Conservation (phyloP, 2,113 vertebrate species). For the Channa argus region DNA sequence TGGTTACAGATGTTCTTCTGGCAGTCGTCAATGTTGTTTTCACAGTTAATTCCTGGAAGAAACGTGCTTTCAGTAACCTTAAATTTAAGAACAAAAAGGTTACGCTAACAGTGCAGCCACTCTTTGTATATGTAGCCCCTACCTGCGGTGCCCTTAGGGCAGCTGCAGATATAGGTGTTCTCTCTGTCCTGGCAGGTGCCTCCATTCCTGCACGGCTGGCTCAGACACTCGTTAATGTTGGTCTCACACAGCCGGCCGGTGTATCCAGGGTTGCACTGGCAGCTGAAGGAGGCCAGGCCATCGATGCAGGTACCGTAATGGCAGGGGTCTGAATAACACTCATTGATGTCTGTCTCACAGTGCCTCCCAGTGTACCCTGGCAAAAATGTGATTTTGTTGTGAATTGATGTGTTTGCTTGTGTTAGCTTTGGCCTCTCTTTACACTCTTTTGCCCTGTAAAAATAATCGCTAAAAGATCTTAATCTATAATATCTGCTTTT, state of each 20-base stretch:
- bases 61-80: not conserved
- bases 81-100: not conserved
- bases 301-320: constrained; percentile 94
- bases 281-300: constrained; percentile 90
- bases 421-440: not conserved
- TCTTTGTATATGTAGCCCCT: not conserved
- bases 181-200: constrained; percentile 92
- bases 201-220: constrained; percentile 93
- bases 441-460: too few species aligned
- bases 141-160: constrained; percentile 94
- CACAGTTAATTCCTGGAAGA: constrained; percentile 90
- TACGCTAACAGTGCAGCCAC: not conserved
- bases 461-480: not conserved
- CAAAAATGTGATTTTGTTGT: not conserved
- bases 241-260: constrained; percentile 92
- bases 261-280: constrained; percentile 90
- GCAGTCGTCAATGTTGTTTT: constrained; percentile 94
- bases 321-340: constrained; percentile 91
- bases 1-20: constrained; percentile 92
- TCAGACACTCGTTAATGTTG: constrained; percentile 95
- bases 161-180: constrained; percentile 89
- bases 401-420: not conserved
- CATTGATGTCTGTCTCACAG: constrained; percentile 91
- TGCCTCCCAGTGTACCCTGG: constrained; percentile 89
- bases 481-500: not conserved